Evolutionary conservation across 1,140 invertebrate species (phyloP).

Genomic region (Diorhabda carinulata): DNA sequence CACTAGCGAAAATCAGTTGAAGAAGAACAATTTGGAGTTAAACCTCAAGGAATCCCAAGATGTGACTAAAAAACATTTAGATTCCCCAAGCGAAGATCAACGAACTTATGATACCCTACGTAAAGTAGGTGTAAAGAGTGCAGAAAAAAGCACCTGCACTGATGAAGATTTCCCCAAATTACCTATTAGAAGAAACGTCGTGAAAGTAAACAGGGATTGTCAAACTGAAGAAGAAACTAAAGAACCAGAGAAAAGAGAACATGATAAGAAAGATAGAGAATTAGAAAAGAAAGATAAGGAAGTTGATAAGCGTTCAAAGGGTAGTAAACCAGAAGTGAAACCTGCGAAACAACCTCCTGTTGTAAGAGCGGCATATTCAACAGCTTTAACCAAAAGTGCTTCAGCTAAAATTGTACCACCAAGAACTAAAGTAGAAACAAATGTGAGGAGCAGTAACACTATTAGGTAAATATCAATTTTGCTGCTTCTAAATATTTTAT

Average conservation of each 20-base stretch:
- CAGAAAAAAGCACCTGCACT: slow-evolving; percentile 51
- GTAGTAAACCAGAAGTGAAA: slow-evolving; percentile 27
- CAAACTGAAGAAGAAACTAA: slow-evolving; percentile 41
- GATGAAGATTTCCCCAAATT: slow-evolving; percentile 51
- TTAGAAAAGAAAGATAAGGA: neutral
- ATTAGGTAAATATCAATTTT: too few species aligned
- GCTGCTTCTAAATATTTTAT: too few species aligned
- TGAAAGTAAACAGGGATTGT: slow-evolving; percentile 42
- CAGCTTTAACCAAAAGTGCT: slow-evolving; percentile 46
- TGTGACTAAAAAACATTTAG: slow-evolving; percentile 27
- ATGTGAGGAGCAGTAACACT: neutral
- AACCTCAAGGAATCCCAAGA: slow-evolving; percentile 15
- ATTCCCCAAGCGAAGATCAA: slow-evolving; percentile 46
- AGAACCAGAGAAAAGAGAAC: slow-evolving; percentile 38
- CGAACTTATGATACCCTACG: slow-evolving; percentile 44
- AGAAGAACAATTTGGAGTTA: neutral
- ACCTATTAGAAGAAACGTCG: slow-evolving; percentile 46
- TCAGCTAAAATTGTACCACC: slow-evolving; percentile 41
- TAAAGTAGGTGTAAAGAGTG: slow-evolving; percentile 42
- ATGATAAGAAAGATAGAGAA: neutral
- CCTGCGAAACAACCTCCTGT: slow-evolving; percentile 26
- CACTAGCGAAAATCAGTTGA: neutral
- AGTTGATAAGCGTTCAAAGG: slow-evolving; percentile 21
- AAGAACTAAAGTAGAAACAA: slow-evolving; percentile 49
- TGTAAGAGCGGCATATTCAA: slow-evolving; percentile 49